phyloP scores from a whole-genome alignment of 2,113 vertebrate genomes.

The Clarias batrachus region DNA sequence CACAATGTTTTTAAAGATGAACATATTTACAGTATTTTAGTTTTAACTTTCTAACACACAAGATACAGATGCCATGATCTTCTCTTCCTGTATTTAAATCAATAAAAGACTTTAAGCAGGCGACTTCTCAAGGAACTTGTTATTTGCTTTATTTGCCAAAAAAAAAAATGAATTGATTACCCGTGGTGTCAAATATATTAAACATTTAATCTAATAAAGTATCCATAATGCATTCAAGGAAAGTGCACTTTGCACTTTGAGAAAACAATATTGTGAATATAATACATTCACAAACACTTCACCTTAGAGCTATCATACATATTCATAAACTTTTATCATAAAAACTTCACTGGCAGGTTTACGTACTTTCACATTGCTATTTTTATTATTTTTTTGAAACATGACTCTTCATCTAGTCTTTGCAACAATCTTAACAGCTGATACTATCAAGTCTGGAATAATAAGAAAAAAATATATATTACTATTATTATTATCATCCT shows the following conservation, averaged over 20 bases:
- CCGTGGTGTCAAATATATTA: slow-evolving; percentile 49
- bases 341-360: slow-evolving; percentile 58
- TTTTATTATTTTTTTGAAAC: slow-evolving; percentile 18
- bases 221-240: slow-evolving; percentile 39
- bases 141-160: slow-evolving; percentile 40
- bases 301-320: slow-evolving; percentile 63
- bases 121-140: slow-evolving; percentile 3
- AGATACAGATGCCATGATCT: not conserved
- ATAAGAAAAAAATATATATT: not conserved
- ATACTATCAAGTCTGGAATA: not conserved
- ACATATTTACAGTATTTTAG: not conserved
- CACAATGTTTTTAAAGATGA: not conserved
- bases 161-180: slow-evolving; percentile 43
- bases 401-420: not conserved
- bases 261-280: slow-evolving; percentile 41
- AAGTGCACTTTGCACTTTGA: slow-evolving; percentile 42
- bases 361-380: slow-evolving; percentile 48
- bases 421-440: not conserved
- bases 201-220: slow-evolving; percentile 52
- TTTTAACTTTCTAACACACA: not conserved
- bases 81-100: slow-evolving; percentile 31
- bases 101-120: slow-evolving; percentile 36
- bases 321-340: slow-evolving; percentile 63
- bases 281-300: slow-evolving; percentile 32
- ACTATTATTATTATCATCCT: no score